These are phyloP conservation scores for Tachycineta bicolor DNA, from an alignment of 2,113 vertebrate species.

Conservation along the genomic window DNA sequence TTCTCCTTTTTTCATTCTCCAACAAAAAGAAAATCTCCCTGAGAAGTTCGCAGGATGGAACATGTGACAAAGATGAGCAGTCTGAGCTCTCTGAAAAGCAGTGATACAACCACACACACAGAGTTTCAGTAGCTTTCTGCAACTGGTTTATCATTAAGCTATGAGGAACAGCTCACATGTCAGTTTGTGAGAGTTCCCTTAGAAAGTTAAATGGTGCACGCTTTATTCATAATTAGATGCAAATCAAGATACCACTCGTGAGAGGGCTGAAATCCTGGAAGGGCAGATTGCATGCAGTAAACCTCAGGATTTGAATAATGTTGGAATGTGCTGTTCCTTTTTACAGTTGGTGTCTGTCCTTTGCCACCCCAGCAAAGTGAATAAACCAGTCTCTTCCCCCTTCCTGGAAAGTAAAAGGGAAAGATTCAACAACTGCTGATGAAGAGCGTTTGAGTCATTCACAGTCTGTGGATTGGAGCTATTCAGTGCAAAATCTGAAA, in stretches of 20 bases:
- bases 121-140: neutral
- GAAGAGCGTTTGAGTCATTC: neutral
- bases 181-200: neutral
- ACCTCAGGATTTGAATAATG: neutral
- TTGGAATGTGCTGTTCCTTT: neutral
- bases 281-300: neutral
- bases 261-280: neutral
- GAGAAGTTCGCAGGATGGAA: neutral
- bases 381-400: conserved; percentile 10
- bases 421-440: neutral
- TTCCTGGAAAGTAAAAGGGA: conserved; percentile 17
- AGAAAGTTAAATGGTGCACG: conserved; percentile 1
- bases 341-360: conserved; percentile 17
- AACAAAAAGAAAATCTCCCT: neutral
- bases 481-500: neutral
- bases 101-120: neutral
- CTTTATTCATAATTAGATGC: conserved; percentile 3
- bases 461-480: neutral
- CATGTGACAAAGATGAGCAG: neutral
- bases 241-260: neutral
- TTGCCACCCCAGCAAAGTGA: conserved; percentile 5
- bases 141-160: neutral
- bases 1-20: neutral
- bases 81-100: neutral
- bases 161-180: neutral